These are phyloP conservation scores for Drosophila kuntzei DNA, from an alignment of 2,888 invertebrate species.

Conservation along the genomic window DNA sequence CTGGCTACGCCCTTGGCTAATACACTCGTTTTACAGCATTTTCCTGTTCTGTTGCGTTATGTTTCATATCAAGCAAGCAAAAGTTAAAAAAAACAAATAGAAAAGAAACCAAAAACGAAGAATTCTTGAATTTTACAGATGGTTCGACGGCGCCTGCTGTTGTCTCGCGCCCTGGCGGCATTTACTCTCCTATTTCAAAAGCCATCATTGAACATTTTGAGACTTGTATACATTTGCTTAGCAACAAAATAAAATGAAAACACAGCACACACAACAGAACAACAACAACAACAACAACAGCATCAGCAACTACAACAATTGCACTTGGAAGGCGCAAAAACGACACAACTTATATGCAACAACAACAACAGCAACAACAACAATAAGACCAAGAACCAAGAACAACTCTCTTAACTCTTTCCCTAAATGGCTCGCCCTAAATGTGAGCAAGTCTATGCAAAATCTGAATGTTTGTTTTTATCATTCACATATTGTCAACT, in stretches of 20 bases:
- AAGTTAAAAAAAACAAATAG: slow-evolving; percentile 6
- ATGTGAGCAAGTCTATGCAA: slow-evolving; percentile 70
- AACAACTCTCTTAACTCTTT: slow-evolving; percentile 23
- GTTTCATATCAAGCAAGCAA: slow-evolving; percentile 31
- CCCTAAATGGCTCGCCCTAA: slow-evolving; percentile 53
- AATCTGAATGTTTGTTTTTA: slow-evolving; percentile 38
- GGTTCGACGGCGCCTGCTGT: slow-evolving; percentile 80
- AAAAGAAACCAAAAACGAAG: slow-evolving; percentile 40
- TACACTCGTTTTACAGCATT: slow-evolving; percentile 39
- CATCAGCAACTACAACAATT: slow-evolving; percentile 29
- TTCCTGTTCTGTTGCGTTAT: slow-evolving; percentile 50
- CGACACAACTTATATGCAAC: slow-evolving; percentile 20
- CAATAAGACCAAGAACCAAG: no score
- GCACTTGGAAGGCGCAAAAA: slow-evolving; percentile 44
- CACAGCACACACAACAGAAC: slow-evolving; percentile 32
- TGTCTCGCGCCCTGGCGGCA: slow-evolving; percentile 80
- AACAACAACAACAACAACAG: slow-evolving; percentile 31
- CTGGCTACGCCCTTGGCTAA: no score
- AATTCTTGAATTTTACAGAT: slow-evolving; percentile 82
- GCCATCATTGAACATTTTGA: slow-evolving; percentile 50
- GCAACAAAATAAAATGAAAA: slow-evolving; percentile 15
- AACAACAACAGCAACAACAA: slow-evolving; percentile 30
- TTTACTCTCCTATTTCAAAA: slow-evolving; percentile 75
- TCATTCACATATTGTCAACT: slow-evolving; percentile 45
- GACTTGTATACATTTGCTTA: slow-evolving; percentile 31